Evolutionary conservation across 2,797 vertebrate species (phyloP), one percentile per base, ranked within the genome.

Genomic region (Tinamus major): DNA sequence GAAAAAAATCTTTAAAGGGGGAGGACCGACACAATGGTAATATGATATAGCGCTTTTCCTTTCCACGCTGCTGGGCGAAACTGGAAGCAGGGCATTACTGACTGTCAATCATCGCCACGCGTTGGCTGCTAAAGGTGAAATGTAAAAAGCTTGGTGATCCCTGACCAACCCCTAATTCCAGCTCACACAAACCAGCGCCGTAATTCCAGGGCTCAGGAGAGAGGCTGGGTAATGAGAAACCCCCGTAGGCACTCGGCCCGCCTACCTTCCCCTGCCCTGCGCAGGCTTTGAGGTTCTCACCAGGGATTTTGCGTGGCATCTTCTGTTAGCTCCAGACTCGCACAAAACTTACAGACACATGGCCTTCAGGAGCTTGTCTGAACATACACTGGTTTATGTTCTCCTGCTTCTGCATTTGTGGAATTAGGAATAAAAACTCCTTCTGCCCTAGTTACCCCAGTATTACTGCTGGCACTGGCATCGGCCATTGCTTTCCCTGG

Each of bases 1-100:
- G 37, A 88, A 69, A 87, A 90, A 65, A 53, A 65, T 74, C 35
- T 90, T 95, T 85, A 81, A 88, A 62, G 87, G 79, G 58, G 75
- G 80, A 71, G 70, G 85, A 64, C 33, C 0, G 5, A 82, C 80
- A 64, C 49, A 70, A 64, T 42, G 17, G 82, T 86, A 79, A 94
- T 37, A 49, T 46, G 79, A 92, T 82, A 68, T 0, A 37, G 33
- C 33, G 20, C 18, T n/a, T 31, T 58, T 93, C 41, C 53, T 58
- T 70, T 26, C 44, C 53, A 46, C 49, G 81, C 74, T 68, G 58
- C 67, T 9, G 2, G 46, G 68, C 19, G 56, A 71, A 58, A 26
- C 75, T 24, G 31, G 39, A 86, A 61, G 59, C 0, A 0, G 53
- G 68, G 61, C 29, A 39, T n/a, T 74, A 18, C 51, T 44, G 51